A percentile compares a stretch with the other conserved stretches of the same genome.
phyloP scores from a whole-genome alignment of 2,888 invertebrate species.

The Falcaria lacertinaria region DNA sequence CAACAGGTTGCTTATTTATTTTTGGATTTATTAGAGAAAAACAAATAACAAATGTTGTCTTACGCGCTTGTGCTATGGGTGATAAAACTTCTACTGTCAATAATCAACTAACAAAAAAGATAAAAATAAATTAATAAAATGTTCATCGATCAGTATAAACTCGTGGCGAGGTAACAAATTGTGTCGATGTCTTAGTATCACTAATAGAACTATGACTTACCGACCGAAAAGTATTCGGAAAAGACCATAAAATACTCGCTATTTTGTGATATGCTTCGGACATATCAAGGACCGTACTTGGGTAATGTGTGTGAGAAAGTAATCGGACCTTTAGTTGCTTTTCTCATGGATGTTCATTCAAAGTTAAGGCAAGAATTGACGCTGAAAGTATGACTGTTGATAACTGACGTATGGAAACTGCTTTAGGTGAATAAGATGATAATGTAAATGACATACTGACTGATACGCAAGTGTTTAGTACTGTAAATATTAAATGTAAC shows the following conservation, averaged over 20 bases:
- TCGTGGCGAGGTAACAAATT: too few species aligned
- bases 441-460: conserved; percentile 52
- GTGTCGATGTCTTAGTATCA: too few species aligned
- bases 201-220: too few species aligned
- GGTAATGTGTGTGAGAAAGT: conserved; percentile 23
- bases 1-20: too few species aligned
- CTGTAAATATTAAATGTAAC: conserved; percentile 71
- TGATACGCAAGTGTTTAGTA: conserved; percentile 72
- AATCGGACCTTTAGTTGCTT: conserved; percentile 43
- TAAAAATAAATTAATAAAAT: too few species aligned
- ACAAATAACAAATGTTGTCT: too few species aligned
- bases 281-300: conserved; percentile 46
- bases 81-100: too few species aligned
- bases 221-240: conserved; percentile 8
- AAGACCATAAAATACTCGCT: conserved; percentile 14
- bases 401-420: conserved; percentile 24
- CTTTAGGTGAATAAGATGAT: conserved; percentile 39
- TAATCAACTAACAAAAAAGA: too few species aligned
- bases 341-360: conserved; percentile 11
- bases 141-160: too few species aligned
- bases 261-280: conserved; percentile 26
- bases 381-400: conserved; percentile 17
- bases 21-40: too few species aligned
- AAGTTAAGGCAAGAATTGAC: conserved; percentile 11
- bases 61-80: too few species aligned